Percentiles rank a stretch among this genome's conserved stretches.
These are phyloP conservation scores for Deilephila elpenor DNA, from an alignment of 2,888 invertebrate species.

Conservation along the genomic window DNA sequence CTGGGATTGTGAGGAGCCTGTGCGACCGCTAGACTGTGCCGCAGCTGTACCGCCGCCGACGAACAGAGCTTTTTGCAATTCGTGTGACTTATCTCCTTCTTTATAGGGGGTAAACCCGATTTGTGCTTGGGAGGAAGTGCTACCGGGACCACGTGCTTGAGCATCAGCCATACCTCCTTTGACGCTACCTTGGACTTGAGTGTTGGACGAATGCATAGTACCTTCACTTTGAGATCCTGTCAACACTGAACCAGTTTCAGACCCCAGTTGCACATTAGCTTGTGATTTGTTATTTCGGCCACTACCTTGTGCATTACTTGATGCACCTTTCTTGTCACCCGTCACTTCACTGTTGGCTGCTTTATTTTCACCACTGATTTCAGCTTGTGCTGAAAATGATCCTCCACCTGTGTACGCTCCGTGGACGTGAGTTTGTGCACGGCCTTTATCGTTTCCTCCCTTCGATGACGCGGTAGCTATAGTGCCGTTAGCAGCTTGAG, in stretches of 20 bases:
- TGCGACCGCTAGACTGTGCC: conserved; percentile 89
- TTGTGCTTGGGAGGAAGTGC: conserved; percentile 94
- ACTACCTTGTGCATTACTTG: conserved; percentile 90
- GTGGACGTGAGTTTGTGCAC: conserved; percentile 92
- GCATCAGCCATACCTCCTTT: conserved; percentile 94
- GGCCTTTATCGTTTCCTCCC: conserved; percentile 90
- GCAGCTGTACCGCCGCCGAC: conserved; percentile 91
- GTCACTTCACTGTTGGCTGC: conserved; percentile 89
- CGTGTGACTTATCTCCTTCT: conserved; percentile 83
- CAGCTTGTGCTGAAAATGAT: conserved; percentile 92
- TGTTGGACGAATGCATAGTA: conserved; percentile 89
- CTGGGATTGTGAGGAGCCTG: conserved; percentile 93
- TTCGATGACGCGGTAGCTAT: conserved; percentile 91
- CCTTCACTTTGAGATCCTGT: conserved; percentile 91
- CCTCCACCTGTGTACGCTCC: conserved; percentile 91
- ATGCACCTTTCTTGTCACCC: conserved; percentile 90
- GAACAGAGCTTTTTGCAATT: conserved; percentile 83
- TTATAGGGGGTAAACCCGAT: conserved; percentile 92
- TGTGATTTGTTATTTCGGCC: conserved; percentile 91
- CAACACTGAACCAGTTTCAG: conserved; percentile 90
- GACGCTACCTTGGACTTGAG: conserved; percentile 91
- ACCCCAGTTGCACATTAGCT: conserved; percentile 90
- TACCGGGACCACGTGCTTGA: conserved; percentile 93
- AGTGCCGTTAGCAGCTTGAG: conserved; percentile 85
- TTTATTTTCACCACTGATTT: conserved; percentile 89